phyloP scores from a whole-genome alignment of 2,888 invertebrate genomes.

The Ornithoptera priamus region DNA sequence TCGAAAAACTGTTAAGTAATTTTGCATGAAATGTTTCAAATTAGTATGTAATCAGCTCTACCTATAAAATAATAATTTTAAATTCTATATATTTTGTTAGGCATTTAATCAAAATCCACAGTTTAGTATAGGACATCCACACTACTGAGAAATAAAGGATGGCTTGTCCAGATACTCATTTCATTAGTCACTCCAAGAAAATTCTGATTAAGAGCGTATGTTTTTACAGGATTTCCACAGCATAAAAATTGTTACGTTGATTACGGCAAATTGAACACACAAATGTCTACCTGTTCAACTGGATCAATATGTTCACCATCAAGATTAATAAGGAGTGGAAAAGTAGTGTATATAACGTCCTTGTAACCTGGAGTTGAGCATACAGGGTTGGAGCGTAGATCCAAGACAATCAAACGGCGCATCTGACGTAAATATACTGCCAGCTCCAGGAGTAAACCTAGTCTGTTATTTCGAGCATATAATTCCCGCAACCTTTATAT shows the following conservation, averaged over 20 bases:
- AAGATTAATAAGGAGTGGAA: conserved; percentile 54
- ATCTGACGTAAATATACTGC: conserved; percentile 67
- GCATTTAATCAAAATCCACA: too few relatives aligned
- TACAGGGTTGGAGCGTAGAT: conserved; percentile 66
- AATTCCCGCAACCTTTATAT: conserved; percentile 57
- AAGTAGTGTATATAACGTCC: conserved; percentile 61
- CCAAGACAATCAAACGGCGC: conserved; percentile 54
- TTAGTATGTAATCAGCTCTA: too few relatives aligned
- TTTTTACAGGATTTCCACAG: too few relatives aligned
- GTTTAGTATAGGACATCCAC: too few relatives aligned
- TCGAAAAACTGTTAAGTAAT: background rate
- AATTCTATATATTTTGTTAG: too few relatives aligned
- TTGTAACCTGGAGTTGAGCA: conserved; percentile 58
- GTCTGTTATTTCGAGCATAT: conserved; percentile 61
- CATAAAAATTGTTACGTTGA: too few relatives aligned
- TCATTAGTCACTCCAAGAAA: too few relatives aligned
- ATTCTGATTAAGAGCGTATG: too few relatives aligned
- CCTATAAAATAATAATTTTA: too few relatives aligned
- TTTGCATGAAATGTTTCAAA: background rate
- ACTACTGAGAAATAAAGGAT: too few relatives aligned
- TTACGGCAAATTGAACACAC: background rate
- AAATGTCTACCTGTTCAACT: conserved; percentile 50
- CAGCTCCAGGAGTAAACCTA: conserved; percentile 58
- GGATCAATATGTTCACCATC: conserved; percentile 60
- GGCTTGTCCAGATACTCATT: too few relatives aligned